Evolutionary conservation across 2,888 invertebrate genomes (phyloP).

Genomic region (Drosophila koepferae): DNA sequence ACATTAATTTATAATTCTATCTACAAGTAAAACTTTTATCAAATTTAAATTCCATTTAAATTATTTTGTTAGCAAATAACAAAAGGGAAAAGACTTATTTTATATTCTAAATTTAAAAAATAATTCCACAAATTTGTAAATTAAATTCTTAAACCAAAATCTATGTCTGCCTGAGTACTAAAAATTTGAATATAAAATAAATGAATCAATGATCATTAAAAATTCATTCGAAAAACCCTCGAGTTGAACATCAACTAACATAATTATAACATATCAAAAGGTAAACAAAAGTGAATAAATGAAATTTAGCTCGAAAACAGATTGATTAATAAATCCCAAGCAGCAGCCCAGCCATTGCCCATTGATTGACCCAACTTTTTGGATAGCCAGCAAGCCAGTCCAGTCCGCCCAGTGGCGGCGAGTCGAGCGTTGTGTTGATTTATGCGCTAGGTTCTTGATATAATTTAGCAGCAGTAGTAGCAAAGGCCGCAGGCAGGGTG

Average conservation of each 20-base stretch:
- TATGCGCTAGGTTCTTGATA: slow-evolving; percentile 54
- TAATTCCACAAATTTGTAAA: too few species aligned
- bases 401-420: slow-evolving; percentile 3
- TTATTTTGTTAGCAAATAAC: too few species aligned
- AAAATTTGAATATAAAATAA: neutral
- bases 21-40: too few species aligned
- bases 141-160: neutral
- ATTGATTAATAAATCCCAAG: slow-evolving; percentile 43
- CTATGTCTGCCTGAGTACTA: neutral
- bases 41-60: too few species aligned
- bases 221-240: neutral
- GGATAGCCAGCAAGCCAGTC: neutral
- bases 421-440: slow-evolving; percentile 54
- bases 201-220: neutral
- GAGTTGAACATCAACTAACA: neutral
- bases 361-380: slow-evolving; percentile 41
- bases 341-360: neutral
- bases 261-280: slow-evolving; percentile 9
- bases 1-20: too few species aligned
- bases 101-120: too few species aligned
- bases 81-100: too few species aligned
- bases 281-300: slow-evolving; percentile 26
- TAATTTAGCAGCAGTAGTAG: slow-evolving; percentile 53
- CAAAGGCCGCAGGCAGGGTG: slow-evolving; percentile 54
- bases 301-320: slow-evolving; percentile 23